A percentile compares a stretch with the other conserved stretches of the same genome.
These are phyloP conservation scores for Rosalia funebris DNA, from an alignment of 2,888 invertebrate genomes.

Conservation along the genomic window DNA sequence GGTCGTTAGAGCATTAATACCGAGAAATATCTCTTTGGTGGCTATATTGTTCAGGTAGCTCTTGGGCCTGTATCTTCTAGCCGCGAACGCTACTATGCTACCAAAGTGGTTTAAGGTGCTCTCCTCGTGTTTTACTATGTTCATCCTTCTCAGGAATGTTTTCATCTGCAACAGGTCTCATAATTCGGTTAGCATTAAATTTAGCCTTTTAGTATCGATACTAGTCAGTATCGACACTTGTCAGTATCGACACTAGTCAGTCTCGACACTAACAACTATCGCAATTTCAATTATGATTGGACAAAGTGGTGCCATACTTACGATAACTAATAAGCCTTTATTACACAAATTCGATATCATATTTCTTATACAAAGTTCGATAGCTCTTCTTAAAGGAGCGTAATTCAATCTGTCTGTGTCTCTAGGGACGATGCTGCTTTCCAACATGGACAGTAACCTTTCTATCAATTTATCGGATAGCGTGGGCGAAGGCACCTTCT, in stretches of 20 bases:
- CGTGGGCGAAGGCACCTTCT: conserved; percentile 64
- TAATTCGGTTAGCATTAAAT: neutral
- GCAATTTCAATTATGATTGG: too few species aligned
- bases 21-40: conserved; percentile 64
- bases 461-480: conserved; percentile 61
- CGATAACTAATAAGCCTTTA: conserved; percentile 64
- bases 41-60: conserved; percentile 64
- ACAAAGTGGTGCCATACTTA: too few species aligned
- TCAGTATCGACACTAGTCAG: too few species aligned
- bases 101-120: conserved; percentile 67
- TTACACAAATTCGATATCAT: conserved; percentile 66
- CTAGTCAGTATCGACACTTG: too few species aligned
- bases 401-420: conserved; percentile 53
- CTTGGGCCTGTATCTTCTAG: conserved; percentile 63
- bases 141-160: conserved; percentile 66
- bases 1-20: conserved; percentile 65
- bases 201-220: too few species aligned
- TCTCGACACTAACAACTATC: too few species aligned
- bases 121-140: conserved; percentile 59
- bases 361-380: conserved; percentile 68
- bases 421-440: conserved; percentile 60
- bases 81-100: conserved; percentile 67
- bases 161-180: conserved; percentile 53
- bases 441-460: conserved; percentile 65
- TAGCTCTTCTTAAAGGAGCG: conserved; percentile 64